Conservation (phyloP, 2,113 vertebrate genomes). For the Myotis yumanensis region DNA sequence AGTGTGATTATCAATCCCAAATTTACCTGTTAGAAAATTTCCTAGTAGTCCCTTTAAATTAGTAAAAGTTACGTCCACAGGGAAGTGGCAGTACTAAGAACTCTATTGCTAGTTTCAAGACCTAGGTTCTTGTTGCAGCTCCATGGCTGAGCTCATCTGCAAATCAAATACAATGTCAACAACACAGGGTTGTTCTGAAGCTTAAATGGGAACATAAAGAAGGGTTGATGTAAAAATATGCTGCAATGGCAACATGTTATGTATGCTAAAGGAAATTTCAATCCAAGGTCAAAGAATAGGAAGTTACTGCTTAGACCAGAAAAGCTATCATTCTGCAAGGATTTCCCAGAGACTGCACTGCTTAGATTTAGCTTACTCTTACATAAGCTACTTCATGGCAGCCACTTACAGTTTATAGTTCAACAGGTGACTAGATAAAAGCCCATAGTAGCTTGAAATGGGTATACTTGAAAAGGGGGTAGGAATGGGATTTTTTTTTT, state of each 20-base stretch:
- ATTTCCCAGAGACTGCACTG: neutral
- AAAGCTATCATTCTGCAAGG: neutral
- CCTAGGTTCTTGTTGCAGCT: neutral
- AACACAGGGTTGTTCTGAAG: neutral
- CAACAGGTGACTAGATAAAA: neutral
- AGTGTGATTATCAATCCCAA: neutral
- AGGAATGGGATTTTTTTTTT: neutral
- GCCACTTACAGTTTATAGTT: neutral
- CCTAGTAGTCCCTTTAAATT: neutral
- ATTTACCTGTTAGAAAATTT: neutral
- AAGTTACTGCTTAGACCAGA: neutral
- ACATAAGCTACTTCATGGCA: neutral
- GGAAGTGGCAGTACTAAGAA: neutral
- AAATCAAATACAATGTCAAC: neutral
- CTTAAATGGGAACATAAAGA: neutral
- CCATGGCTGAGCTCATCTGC: neutral
- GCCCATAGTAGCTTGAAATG: conserved; percentile 27
- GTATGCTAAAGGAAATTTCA: neutral
- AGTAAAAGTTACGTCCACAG: neutral
- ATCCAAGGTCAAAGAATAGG: neutral
- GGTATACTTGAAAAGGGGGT: conserved; percentile 43
- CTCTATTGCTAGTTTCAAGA: neutral
- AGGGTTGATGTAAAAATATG: neutral
- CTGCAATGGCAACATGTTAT: neutral
- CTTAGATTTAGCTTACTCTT: neutral